Evolutionary conservation across 2,113 vertebrate genomes (phyloP), one percentile per base, ranked within the genome.

Genomic region (Herpailurus yagouaroundi): DNA sequence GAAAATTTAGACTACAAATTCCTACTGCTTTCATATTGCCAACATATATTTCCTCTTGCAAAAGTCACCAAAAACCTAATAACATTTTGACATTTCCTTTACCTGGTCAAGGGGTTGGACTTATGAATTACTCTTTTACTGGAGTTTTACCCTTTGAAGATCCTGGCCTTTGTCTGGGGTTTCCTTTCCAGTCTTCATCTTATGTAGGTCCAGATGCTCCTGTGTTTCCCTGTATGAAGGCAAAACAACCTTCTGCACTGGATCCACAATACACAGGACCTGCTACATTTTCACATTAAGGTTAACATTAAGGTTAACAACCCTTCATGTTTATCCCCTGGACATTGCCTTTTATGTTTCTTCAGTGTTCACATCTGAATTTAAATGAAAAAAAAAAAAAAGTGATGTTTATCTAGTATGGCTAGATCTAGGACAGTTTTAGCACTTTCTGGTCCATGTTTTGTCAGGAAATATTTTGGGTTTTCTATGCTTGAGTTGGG

Each of bases 201-300:
- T 38, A 31, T 1, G 36, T 14, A 36, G 29, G 27, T 13, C 5
- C 8, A 45, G 13, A 1, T 4, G 3, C 1, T 82, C 21, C 33
- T 83, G 31, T 33, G 4, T 48, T 19, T 76, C 15, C 15, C 4
- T 45, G 12, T 18, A 84, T 52, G 1, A 55, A 60, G 33, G 55
- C 36, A 73, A 92, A 45, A 33, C 19, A 66, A 16, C 6, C 2
- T 48, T 64, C n/a, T 50, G 1, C 13, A 18, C 1, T 66, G 12
- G 4, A 66, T 80, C 36, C 10, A 1, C 33, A 19, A 23, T 19
- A 18, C 4, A 19, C 5, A 1, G 25, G 19, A 3, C 3, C 7
- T 73, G 15, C 33, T 29, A 0, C 2, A 3, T 1, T 48, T 60
- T 71, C 12, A 50, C 11, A 1, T 15, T n/a, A 5, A 45, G 45